Conservation (phyloP, 1,140 invertebrate species). For the Dufourea novaeangliae region DNA sequence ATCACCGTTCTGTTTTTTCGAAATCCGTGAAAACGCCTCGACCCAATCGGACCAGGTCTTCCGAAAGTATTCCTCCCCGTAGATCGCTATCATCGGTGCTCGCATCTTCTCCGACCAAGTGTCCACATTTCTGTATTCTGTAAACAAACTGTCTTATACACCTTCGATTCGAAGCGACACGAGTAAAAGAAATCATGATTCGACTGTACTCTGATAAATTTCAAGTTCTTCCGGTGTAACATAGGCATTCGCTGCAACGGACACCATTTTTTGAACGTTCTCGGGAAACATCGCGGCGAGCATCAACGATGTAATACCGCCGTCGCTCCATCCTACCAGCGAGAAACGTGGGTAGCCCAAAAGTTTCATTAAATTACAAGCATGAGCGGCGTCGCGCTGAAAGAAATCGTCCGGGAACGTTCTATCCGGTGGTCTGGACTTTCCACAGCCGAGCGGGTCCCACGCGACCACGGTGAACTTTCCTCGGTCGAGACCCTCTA, state of each 20-base stretch:
- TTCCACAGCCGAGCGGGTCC: constrained; percentile 95
- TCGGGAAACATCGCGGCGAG: constrained; percentile 87
- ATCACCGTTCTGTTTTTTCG: constrained; percentile 84
- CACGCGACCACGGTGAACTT: constrained; percentile 91
- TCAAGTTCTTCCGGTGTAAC: constrained; percentile 86
- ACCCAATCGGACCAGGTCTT: constrained; percentile 89
- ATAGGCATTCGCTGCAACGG: constrained; percentile 91
- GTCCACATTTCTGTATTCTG: constrained; percentile 85
- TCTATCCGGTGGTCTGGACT: constrained; percentile 89
- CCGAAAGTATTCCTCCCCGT: constrained; percentile 88
- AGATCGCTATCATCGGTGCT: constrained; percentile 87
- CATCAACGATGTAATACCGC: constrained; percentile 90
- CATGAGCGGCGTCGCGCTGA: constrained; percentile 88
- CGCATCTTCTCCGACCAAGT: constrained; percentile 91
- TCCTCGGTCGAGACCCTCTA: constrained; percentile 85
- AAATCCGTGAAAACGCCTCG: constrained; percentile 84
- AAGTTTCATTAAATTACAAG: constrained; percentile 87
- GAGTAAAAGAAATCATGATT: neutral
- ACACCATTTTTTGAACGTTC: constrained; percentile 87
- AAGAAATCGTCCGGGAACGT: constrained; percentile 88
- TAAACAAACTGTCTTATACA: constrained; percentile 16
- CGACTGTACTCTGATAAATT: constrained; percentile 82
- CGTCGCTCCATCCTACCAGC: constrained; percentile 94
- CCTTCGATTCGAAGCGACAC: neutral
- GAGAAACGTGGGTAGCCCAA: constrained; percentile 88